phyloP scores from a whole-genome alignment of 2,113 vertebrate genomes.

The Eonycteris spelaea region DNA sequence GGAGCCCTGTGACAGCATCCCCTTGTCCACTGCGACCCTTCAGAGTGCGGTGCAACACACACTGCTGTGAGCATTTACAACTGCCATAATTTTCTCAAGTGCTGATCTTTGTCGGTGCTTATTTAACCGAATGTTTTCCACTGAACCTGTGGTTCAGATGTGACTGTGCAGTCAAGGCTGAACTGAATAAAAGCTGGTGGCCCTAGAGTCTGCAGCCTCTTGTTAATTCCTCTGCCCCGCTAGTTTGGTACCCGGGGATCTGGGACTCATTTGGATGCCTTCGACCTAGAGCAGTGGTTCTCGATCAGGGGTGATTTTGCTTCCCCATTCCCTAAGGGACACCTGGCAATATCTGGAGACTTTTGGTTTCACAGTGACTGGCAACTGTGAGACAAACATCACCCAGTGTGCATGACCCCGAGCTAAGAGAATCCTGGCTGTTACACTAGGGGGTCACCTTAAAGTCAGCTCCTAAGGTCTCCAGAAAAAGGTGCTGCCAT shows the following conservation, averaged over 20 bases:
- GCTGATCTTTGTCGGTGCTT: neutral
- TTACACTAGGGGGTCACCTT: neutral
- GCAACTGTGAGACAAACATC: neutral
- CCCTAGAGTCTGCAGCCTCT: neutral
- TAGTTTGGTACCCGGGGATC: neutral
- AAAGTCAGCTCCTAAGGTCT: neutral
- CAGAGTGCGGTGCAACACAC: rapidly evolving
- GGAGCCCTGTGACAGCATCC: neutral
- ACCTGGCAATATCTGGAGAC: neutral
- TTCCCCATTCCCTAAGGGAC: neutral
- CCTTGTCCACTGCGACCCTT: rapidly evolving
- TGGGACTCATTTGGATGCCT: neutral
- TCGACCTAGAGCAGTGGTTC: neutral
- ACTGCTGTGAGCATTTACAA: neutral
- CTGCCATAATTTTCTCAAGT: rapidly evolving
- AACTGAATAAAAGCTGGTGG: neutral
- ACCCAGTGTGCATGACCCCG: neutral
- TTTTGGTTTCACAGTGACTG: neutral
- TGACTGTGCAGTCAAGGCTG: neutral
- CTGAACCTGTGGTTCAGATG: neutral
- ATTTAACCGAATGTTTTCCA: neutral
- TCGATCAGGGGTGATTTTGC: neutral
- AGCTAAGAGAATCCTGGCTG: neutral
- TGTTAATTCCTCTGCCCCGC: neutral
- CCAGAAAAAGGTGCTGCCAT: neutral